Base-by-base conservation (phyloP, 2,113 vertebrate genomes). In the Rattus rattus region DNA sequence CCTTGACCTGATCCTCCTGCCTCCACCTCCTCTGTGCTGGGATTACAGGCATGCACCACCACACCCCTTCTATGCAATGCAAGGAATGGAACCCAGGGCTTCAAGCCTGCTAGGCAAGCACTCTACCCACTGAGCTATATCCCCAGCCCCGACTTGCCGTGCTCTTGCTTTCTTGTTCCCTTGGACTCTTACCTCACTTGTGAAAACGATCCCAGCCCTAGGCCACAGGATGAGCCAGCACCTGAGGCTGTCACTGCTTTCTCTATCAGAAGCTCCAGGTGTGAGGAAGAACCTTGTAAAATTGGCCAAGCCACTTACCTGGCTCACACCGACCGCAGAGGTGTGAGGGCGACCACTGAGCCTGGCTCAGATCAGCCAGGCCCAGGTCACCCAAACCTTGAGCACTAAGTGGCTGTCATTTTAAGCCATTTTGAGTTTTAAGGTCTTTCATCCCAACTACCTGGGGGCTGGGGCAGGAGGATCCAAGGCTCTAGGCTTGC, bases 31-130 rank as follows among this genome's bases (percentile, higher is more conserved):
- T 86, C 43, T 22, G 84, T 69, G 63, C 84, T 87, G 43, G 43
- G 43, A 87, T 87, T 69, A 87, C 84, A 87, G 84, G 63, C 84
- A 69, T 87, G 84, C 84, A 87, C 84, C 63, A 69, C 63, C 33
- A 69, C 10, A 69, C 28, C 2, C 26, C 28, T 22, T 86, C 49
- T 36, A 86, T 69, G 28, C 63, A 47, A 5, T 8, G 30, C 43
- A 19, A 69, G 43, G 30, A 36, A 52, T 52, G 0, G 1, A 87
- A 87, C 63, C 63, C 84, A 49, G 84, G 84, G 30, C 84, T 67
- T 86, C 28, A 20, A 33, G 17, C 63, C 49, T 7, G 43, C 63
- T 67, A 86, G 61, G 63, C 63, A 67, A 36, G 43, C 63, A 36
- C 63, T 86, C 28, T 49, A 69, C 84, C 63, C 12, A 52, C 43